These are phyloP conservation scores for Nomada lathburiana DNA, from an alignment of 2,888 invertebrate species.

Conservation along the genomic window DNA sequence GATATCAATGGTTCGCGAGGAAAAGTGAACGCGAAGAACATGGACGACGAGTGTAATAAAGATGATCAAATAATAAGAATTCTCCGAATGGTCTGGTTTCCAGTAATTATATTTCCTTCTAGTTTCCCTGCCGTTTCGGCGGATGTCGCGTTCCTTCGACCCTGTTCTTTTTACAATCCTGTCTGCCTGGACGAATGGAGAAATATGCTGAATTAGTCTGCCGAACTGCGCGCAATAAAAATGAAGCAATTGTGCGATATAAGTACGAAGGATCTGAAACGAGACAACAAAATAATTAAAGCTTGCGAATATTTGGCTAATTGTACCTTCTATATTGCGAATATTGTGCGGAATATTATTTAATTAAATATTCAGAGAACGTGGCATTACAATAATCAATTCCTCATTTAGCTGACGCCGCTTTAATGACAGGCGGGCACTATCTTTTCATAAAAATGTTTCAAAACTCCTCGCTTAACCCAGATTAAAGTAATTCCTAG, in stretches of 20 bases:
- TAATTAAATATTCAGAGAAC: background rate
- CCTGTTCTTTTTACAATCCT: constrained; percentile 32
- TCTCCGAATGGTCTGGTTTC: constrained; percentile 50
- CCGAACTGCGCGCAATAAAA: constrained; percentile 1
- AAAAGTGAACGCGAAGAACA: background rate
- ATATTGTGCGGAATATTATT: background rate
- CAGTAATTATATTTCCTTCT: constrained; percentile 61
- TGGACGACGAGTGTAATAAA: background rate
- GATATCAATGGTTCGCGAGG: background rate
- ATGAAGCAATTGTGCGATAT: background rate
- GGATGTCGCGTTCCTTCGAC: constrained; percentile 32
- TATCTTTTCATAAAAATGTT: background rate
- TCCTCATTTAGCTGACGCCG: background rate
- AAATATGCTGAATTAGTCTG: constrained; percentile 36
- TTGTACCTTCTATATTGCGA: background rate
- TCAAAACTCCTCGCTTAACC: constrained; percentile 22
- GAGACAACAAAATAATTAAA: background rate
- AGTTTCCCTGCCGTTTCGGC: constrained; percentile 50
- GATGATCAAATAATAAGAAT: constrained; percentile 51
- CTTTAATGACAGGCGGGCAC: background rate
- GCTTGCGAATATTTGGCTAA: background rate
- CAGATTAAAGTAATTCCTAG: constrained; percentile 23
- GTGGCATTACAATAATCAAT: background rate
- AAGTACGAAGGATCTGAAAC: background rate
- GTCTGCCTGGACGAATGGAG: constrained; percentile 31